phyloP scores from a whole-genome alignment of 2,888 invertebrate genomes.

The Thysanoteuthis rhombus region DNA sequence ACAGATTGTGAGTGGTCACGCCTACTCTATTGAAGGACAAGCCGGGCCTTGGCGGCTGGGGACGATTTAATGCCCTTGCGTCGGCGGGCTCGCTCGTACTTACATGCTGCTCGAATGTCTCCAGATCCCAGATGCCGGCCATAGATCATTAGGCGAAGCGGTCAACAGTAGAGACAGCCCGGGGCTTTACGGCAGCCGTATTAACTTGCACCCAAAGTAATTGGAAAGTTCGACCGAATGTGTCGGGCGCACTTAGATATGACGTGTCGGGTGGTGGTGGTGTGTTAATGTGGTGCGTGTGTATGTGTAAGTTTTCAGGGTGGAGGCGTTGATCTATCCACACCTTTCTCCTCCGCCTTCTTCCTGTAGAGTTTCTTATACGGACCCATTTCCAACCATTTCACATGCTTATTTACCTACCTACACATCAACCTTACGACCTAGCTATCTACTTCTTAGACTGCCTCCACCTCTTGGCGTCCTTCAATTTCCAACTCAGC shows the following conservation, averaged over 20 bases:
- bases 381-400: not conserved
- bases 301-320: not conserved
- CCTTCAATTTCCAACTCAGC: not conserved
- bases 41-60: not conserved
- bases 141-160: not conserved
- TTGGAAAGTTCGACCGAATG: not conserved
- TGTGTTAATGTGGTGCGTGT: not conserved
- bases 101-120: not conserved
- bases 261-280: not conserved
- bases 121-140: not conserved
- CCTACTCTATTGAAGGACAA: not conserved
- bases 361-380: not conserved
- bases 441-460: not conserved
- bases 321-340: not conserved
- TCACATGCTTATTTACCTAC: not conserved
- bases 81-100: conserved; percentile 12
- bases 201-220: conserved; percentile 12
- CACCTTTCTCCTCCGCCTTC: conserved; percentile 12
- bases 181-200: not conserved
- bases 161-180: not conserved
- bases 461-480: not conserved
- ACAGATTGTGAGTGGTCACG: not conserved
- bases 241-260: conserved; percentile 12
- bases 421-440: not conserved
- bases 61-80: conserved; percentile 12